Evolutionary conservation across 2,113 vertebrate genomes (phyloP).

Genomic region (Brachyhypopomus gauderio): DNA sequence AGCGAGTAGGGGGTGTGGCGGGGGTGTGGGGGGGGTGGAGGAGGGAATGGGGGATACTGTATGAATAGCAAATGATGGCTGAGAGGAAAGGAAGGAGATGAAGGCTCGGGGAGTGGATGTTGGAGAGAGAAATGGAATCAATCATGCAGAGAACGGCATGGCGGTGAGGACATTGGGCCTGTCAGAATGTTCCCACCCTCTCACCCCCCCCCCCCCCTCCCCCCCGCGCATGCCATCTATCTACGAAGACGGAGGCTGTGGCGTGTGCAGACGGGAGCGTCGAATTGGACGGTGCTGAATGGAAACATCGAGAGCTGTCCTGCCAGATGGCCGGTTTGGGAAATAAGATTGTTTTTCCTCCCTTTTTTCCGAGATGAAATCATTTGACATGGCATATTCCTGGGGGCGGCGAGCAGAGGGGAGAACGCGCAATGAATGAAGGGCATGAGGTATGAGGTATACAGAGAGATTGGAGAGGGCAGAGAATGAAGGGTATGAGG

Average conservation of each 20-base stretch:
- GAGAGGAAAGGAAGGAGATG: slow-evolving; percentile 28
- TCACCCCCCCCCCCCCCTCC: background rate
- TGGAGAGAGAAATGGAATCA: slow-evolving; percentile 57
- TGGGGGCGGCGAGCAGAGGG: slow-evolving; percentile 46
- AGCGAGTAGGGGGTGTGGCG: background rate
- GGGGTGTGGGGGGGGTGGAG: background rate
- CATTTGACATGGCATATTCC: slow-evolving; percentile 69
- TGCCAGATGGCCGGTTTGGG: slow-evolving; percentile 52
- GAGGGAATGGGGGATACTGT: slow-evolving; percentile 20
- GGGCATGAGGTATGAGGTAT: slow-evolving; percentile 18
- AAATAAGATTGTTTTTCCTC: slow-evolving; percentile 58
- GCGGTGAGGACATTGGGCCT: slow-evolving; percentile 59
- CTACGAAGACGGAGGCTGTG: slow-evolving; percentile 44
- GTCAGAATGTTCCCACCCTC: slow-evolving; percentile 47
- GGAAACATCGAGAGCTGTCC: slow-evolving; percentile 61
- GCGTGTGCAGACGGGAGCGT: slow-evolving; percentile 52
- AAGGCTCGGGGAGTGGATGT: slow-evolving; percentile 43
- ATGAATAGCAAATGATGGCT: slow-evolving; percentile 53
- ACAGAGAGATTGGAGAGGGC: slow-evolving; percentile 7
- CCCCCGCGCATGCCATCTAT: slow-evolving; percentile 57
- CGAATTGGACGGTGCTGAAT: slow-evolving; percentile 63
- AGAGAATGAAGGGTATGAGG: slow-evolving; percentile 2
- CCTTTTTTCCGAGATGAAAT: slow-evolving; percentile 53
- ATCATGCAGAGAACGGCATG: slow-evolving; percentile 52
- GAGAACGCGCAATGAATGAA: slow-evolving; percentile 49